Evolutionary conservation across 2,113 vertebrate genomes (phyloP).

Genomic region (Aldabrachelys gigantea): DNA sequence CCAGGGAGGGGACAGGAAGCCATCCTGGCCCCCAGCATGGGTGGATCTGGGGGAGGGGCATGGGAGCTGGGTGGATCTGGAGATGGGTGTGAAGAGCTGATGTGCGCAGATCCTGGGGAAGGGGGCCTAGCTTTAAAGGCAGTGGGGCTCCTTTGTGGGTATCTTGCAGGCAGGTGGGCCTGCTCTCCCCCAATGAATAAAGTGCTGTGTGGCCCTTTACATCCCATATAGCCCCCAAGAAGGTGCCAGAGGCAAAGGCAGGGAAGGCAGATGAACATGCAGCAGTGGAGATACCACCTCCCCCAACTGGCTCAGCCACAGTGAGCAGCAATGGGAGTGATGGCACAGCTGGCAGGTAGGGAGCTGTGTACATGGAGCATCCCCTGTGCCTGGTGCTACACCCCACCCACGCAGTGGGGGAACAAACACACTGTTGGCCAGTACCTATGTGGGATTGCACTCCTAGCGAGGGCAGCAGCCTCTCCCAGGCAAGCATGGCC

Average conservation of each 20-base stretch:
- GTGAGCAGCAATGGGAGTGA: background rate
- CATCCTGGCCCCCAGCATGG: background rate
- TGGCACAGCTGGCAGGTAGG: conserved; percentile 24
- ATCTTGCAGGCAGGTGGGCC: background rate
- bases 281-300: conserved; percentile 3
- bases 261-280: background rate
- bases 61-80: background rate
- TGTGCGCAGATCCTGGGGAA: background rate
- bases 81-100: background rate
- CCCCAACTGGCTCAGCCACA: background rate
- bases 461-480: background rate
- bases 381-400: background rate
- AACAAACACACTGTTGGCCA: background rate
- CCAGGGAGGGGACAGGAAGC: background rate
- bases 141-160: background rate
- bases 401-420: background rate
- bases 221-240: conserved; percentile 81
- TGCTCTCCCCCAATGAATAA: background rate
- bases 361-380: background rate
- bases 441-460: background rate
- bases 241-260: conserved; percentile 69
- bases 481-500: background rate
- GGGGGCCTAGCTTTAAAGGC: background rate
- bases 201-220: background rate
- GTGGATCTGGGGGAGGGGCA: background rate